Conservation (phyloP, 2,113 vertebrate genomes). For the Dromaius novaehollandiae region DNA sequence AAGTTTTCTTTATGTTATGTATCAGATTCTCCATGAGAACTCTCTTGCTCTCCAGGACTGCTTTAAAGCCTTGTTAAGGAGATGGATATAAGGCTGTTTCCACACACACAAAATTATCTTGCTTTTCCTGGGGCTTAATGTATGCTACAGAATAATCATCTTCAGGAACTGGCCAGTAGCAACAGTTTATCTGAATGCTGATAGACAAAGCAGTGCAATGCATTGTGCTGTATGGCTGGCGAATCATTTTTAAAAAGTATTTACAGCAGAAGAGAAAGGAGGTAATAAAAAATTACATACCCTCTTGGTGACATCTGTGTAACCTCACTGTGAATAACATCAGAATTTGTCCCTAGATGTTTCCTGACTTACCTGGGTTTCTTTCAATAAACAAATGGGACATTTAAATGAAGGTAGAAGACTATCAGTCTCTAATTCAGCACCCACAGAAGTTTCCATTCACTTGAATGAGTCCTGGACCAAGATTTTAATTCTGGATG, state of each 20-base stretch:
- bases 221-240: background rate
- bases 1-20: background rate
- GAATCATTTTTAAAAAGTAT: background rate
- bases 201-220: slow-evolving; percentile 42
- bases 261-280: background rate
- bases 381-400: background rate
- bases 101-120: background rate
- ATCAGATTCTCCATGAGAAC: slow-evolving; percentile 8
- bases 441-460: background rate
- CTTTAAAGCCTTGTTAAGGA: background rate
- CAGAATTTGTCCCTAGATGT: background rate
- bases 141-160: background rate
- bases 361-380: background rate
- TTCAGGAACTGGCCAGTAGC: background rate
- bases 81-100: background rate
- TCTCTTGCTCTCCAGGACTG: background rate
- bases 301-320: slow-evolving; percentile 9
- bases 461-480: background rate
- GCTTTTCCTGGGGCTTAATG: background rate
- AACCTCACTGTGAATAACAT: background rate
- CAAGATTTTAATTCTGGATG: background rate
- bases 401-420: background rate
- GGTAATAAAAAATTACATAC: background rate
- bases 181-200: slow-evolving; percentile 2
- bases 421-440: background rate